Evolutionary conservation across 2,113 vertebrate species (phyloP).

Genomic region (Manacus vitellinus): DNA sequence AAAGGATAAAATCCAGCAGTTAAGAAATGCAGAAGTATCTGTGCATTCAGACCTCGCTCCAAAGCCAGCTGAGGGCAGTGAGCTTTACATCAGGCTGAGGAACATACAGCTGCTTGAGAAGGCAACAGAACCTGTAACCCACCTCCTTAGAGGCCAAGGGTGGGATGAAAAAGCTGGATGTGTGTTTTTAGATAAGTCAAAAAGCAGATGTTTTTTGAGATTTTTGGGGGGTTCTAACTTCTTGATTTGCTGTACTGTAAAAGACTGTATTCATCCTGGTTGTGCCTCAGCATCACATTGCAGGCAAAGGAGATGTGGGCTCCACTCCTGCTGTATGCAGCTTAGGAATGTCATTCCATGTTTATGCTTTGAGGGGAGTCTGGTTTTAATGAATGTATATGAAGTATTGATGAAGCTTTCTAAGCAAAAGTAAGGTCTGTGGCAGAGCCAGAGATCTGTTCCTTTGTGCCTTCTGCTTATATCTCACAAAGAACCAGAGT

Average conservation of each 20-base stretch:
- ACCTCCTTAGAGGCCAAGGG: not conserved
- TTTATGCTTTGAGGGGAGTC: not conserved
- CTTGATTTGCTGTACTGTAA: not conserved
- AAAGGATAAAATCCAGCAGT: not conserved
- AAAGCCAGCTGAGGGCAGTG: not conserved
- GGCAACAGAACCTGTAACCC: not conserved
- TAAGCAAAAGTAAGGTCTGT: not conserved
- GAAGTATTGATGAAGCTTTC: not conserved
- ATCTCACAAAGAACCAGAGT: not conserved
- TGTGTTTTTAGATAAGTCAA: not conserved
- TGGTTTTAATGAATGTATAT: not conserved
- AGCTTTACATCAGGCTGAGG: not conserved
- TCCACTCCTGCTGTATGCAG: not conserved
- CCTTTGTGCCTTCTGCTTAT: not conserved
- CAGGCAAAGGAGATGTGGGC: not conserved
- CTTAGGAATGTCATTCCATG: rapidly evolving
- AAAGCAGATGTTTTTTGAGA: not conserved
- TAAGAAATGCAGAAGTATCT: not conserved
- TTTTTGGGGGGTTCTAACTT: not conserved
- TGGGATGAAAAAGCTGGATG: not conserved
- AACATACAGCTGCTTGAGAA: not conserved
- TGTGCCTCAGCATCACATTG: not conserved
- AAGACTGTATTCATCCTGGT: not conserved
- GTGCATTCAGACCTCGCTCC: not conserved
- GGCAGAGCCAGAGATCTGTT: not conserved